These are phyloP conservation scores for Forbesichthys papilliferus DNA, from an alignment of 2,113 vertebrate species.

Conservation along the genomic window DNA sequence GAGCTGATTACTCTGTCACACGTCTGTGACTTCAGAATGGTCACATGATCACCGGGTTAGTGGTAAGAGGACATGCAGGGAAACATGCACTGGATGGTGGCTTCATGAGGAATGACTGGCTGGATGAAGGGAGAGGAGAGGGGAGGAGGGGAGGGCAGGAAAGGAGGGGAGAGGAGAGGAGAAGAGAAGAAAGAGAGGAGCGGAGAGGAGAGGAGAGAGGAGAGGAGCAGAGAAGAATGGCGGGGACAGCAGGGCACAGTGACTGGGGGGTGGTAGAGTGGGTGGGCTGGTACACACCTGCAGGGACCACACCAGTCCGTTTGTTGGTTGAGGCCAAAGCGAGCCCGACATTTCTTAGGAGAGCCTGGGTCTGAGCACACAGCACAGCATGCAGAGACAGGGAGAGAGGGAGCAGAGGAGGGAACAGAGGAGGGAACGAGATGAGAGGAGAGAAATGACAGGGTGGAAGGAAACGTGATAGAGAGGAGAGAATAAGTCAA, in stretches of 20 bases:
- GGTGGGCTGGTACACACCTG: slow-evolving; percentile 89
- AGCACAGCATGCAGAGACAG: slow-evolving; percentile 83
- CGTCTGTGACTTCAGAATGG: neutral
- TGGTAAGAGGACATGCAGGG: slow-evolving; percentile 52
- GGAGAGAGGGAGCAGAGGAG: slow-evolving; percentile 41
- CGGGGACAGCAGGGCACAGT: slow-evolving; percentile 68
- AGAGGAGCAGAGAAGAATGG: slow-evolving; percentile 15
- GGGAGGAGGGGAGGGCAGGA: slow-evolving; percentile 18
- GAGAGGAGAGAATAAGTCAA: neutral
- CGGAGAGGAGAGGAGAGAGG: slow-evolving; percentile 57
- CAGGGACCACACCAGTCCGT: slow-evolving; percentile 99
- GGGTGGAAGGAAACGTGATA: neutral
- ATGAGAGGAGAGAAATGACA: slow-evolving; percentile 20
- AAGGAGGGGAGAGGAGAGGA: slow-evolving; percentile 15
- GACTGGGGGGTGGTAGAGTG: slow-evolving; percentile 53
- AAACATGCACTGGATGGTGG: slow-evolving; percentile 3
- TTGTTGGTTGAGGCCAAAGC: slow-evolving; percentile 99
- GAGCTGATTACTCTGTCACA: neutral
- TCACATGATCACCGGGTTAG: slow-evolving; percentile 47
- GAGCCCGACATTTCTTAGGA: slow-evolving; percentile 99
- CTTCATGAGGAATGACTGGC: neutral
- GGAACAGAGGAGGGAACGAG: slow-evolving; percentile 58
- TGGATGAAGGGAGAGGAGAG: slow-evolving; percentile 35
- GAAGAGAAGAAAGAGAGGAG: neutral
- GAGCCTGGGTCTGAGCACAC: slow-evolving; percentile 95